Base-by-base conservation (phyloP, 2,888 invertebrate species). In the Idaea straminata region DNA sequence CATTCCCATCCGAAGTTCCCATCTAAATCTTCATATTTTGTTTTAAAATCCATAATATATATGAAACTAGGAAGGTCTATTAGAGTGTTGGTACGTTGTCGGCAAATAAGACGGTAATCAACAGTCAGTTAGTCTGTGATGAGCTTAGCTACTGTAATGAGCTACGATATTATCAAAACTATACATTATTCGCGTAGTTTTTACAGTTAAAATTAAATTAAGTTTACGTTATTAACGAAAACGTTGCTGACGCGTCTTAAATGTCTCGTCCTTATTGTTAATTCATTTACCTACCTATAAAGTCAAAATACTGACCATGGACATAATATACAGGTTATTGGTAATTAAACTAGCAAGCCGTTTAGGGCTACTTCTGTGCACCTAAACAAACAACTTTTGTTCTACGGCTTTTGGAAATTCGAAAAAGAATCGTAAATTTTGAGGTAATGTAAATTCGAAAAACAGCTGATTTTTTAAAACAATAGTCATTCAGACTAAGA, bases 101-200 rank as follows among this genome's bases (percentile, higher is more conserved):
- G 47, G 47, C 47, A 47, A 47, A 47, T 47, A 47, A 47, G 47
- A 10, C 47, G 13, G 47, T 47, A 47, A 47, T 47, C 47, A 47
- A 47, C 47, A 6, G 47, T 47, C 47, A 47, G 47, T 47, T 47
- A 47, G 47, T 47, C 47, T 10, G 10, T 47, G 47, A 47, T 64
- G 70, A 76, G 68, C 68, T 73, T 76, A 77, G 76, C 74, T 73
- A 73, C 67, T 67, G 67, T 66, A 63, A 62, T 66, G 64, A 66
- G 73, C 72, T 69, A 73, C 72, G 72, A 68, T 72, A 69, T 67
- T 69, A 68, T 74, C 70, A 15, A 65, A 47, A 15, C 10, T 34
- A 34, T 34, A 34, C 16, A 59, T 47, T 47, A 13, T 47, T 47
- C 10, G 36, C 36, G 10, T 47, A 47, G 13, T 47, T 47, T 47